Evolutionary conservation across 2,888 invertebrate genomes (phyloP).

Genomic region (Acleris literana): DNA sequence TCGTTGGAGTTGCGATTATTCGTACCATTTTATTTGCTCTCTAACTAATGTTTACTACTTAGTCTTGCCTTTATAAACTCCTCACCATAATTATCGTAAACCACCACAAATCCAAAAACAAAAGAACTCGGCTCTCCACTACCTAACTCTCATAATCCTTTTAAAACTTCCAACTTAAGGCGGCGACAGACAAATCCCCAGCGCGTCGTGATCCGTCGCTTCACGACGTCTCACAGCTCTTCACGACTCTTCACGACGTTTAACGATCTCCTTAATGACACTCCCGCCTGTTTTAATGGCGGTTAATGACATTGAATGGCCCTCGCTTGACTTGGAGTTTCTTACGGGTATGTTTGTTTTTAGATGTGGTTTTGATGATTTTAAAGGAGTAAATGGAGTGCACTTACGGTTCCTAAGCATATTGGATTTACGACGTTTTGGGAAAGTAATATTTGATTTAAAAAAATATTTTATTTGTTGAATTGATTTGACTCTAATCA

Average conservation of each 20-base stretch:
- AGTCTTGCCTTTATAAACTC: not conserved
- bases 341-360: constrained; percentile 21
- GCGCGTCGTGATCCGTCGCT: constrained; percentile 41
- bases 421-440: not conserved
- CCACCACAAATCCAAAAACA: constrained; percentile 15
- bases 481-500: too few species aligned
- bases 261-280: constrained; percentile 42
- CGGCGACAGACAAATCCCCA: constrained; percentile 50
- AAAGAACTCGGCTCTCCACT: constrained; percentile 17
- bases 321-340: constrained; percentile 41
- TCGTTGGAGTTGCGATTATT: too few species aligned
- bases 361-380: constrained; percentile 17
- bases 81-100: not conserved
- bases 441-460: too few species aligned
- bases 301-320: constrained; percentile 65
- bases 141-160: constrained; percentile 40
- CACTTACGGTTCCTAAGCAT: not conserved
- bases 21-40: too few species aligned
- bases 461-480: too few species aligned
- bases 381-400: not conserved
- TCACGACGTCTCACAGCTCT: constrained; percentile 36
- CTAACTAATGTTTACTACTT: too few species aligned
- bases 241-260: constrained; percentile 44
- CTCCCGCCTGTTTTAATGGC: constrained; percentile 62
- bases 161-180: constrained; percentile 40